Evolutionary conservation across 2,113 vertebrate genomes (phyloP), one percentile per base, ranked within the genome.

Genomic region (Hippoglossus stenolepis): DNA sequence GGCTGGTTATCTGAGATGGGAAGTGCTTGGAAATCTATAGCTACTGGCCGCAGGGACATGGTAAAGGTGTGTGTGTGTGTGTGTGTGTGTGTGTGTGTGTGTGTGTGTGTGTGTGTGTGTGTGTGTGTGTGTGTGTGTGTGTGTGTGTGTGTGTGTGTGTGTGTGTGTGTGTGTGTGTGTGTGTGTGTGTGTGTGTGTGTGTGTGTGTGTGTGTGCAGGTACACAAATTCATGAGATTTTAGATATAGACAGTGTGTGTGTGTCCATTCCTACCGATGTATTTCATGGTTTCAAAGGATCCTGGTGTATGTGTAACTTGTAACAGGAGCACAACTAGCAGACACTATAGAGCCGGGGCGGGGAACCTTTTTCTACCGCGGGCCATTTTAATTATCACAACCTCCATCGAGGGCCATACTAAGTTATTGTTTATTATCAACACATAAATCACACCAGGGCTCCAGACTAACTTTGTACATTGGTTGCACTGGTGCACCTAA

Each of bases 1-100:
- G 77, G 67, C 75, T 70, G 84, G 92, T 90, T 82, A 91, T 89
- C 75, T 90, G 85, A 92, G 89, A 92, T 85, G 67, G 73, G 70
- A 79, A 88, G 79, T 70, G 85, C 83, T 85, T 75, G 54, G 69
- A 80, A 88, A 90, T 89, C 87, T 49, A 90, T 86, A 80, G 45
- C 75, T 51, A 57, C 60, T 71, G 74, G 75, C 77, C 78, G 61
- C 67, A 62, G 77, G 68, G 83, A 80, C 56, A 64, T 60, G 64
- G 59, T 21, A 59, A 31, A n/a, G 59, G 20, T 51, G 57, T 28
- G 21, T 65, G 43, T 20, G 26, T 71, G 71, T 21, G 24, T 47
- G 68, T 21, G 6, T 67, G 15, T 60, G 26, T n/a, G 6, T 67
- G 15, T 60, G 24, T 26, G 24, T 5, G 4, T 68, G 6, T 67